phyloP scores from a whole-genome alignment of 2,113 vertebrate species.

The Carassius carassius region DNA sequence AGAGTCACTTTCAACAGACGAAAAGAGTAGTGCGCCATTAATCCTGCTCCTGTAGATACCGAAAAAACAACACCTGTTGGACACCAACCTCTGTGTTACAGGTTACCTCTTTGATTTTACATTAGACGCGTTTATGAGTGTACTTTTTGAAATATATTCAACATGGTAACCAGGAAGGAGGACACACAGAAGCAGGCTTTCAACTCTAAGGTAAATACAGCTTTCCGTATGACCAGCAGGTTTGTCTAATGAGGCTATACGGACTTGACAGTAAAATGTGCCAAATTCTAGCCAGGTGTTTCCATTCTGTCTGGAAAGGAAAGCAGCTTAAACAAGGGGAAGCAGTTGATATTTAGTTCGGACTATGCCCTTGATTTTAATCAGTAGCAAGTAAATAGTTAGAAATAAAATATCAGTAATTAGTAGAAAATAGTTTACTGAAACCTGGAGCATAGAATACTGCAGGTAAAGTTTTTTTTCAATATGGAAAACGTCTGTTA shows the following conservation, averaged over 20 bases:
- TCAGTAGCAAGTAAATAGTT: background rate
- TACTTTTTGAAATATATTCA: constrained; percentile 30
- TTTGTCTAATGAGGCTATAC: constrained; percentile 47
- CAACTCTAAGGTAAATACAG: constrained; percentile 53
- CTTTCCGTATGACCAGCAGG: constrained; percentile 48
- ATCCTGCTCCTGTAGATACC: constrained; percentile 7
- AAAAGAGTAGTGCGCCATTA: constrained; percentile 31
- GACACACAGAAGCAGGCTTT: constrained; percentile 20
- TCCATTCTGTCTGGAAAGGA: constrained; percentile 21
- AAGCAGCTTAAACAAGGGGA: background rate
- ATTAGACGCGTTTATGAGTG: background rate
- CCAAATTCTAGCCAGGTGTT: constrained; percentile 22
- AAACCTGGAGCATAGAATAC: background rate
- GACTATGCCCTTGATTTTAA: background rate
- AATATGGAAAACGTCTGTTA: background rate
- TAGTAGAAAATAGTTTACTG: background rate
- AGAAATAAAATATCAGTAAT: no score
- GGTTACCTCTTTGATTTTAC: background rate
- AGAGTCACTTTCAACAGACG: constrained; percentile 16
- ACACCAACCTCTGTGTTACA: constrained; percentile 2
- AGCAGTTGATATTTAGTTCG: background rate
- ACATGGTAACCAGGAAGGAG: constrained; percentile 43
- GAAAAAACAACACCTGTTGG: constrained; percentile 39
- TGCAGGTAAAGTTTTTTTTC: no score
- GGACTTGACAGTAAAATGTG: constrained; percentile 24